These are phyloP conservation scores for Procavia capensis DNA, from an alignment of 2,113 vertebrate species.

Conservation along the genomic window DNA sequence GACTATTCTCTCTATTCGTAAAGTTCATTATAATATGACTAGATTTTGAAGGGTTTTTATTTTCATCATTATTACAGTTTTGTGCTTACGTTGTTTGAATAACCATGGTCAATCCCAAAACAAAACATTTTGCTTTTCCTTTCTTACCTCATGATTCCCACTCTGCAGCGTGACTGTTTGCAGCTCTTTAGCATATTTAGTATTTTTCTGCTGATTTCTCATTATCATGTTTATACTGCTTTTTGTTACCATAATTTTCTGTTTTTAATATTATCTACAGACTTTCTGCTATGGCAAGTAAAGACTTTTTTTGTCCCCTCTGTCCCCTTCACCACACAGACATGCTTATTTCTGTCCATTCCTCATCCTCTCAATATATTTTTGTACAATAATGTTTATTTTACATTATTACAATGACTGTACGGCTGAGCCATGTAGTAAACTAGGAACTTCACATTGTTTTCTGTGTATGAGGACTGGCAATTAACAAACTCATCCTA, in stretches of 20 bases:
- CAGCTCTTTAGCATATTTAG: neutral
- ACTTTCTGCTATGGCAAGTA: neutral
- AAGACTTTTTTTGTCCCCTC: neutral
- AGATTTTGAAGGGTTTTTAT: neutral
- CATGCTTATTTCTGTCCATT: neutral
- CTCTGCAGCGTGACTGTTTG: neutral
- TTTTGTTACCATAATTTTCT: neutral
- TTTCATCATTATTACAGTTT: neutral
- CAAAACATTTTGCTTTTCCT: neutral
- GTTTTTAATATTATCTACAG: neutral
- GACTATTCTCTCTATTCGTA: neutral
- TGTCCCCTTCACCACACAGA: neutral
- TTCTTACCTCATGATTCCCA: neutral
- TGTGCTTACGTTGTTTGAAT: neutral
- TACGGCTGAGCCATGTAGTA: neutral
- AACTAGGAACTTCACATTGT: neutral
- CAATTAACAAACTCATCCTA: too few relatives aligned
- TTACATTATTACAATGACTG: neutral
- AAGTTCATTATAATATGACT: constrained; percentile 3
- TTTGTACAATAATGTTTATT: neutral
- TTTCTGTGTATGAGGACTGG: neutral
- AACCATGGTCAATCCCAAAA: neutral
- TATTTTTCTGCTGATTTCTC: neutral
- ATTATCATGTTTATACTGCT: neutral
- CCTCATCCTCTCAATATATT: neutral